Base-by-base conservation (phyloP, 2,113 vertebrate genomes). In the Potamarius usumacintae region DNA sequence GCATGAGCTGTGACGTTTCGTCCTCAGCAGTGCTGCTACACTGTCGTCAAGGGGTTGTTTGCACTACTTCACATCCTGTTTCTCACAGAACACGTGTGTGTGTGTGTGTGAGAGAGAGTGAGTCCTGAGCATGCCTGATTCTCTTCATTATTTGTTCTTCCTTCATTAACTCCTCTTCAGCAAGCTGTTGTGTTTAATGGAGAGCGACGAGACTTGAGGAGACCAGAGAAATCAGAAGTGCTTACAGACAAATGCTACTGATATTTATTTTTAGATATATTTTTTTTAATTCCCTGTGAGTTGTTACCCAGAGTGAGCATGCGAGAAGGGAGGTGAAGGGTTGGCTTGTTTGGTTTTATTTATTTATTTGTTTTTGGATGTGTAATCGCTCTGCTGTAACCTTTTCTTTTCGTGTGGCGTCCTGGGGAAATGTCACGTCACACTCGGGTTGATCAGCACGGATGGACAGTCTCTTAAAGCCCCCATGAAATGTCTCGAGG, bases 401-500 rank as follows among this genome's bases (percentile, higher is more conserved):
- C 89, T 87, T 87, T 88, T 91, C 90, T 87, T 84, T 87, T 89
- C 83, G 50, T 87, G 87, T 67, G 72, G 87, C 63, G 42, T 92
- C 90, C 89, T 90, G 90, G 89, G 88, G 91, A 93, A 94, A 93
- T 93, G 94, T 93, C 93, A 94, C 62, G 88, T 93, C 92, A 93
- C 86, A 90, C 89, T 91, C 80, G 57, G 83, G 83, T 90, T 89
- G 67, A 88, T 82, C 18, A 25, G 20, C 20, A 22, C 20, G 20
- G 72, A 22, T 5, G n/a, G 27, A 15, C 71, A 0, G 34, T 20
- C 17, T 72, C 71, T 42, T 48, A 20, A 20, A 72, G 18, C 71
- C 18, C 71, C 8, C 2, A 12, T 30, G 65, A 27, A 69, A 15
- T 14, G n/a, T 30, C 71, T 20, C 15, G 7, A 72, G 17, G 48